Evolutionary conservation across 2,888 invertebrate genomes (phyloP), one percentile per base, ranked within the genome.

Genomic region (Epistrophe eligans): DNA sequence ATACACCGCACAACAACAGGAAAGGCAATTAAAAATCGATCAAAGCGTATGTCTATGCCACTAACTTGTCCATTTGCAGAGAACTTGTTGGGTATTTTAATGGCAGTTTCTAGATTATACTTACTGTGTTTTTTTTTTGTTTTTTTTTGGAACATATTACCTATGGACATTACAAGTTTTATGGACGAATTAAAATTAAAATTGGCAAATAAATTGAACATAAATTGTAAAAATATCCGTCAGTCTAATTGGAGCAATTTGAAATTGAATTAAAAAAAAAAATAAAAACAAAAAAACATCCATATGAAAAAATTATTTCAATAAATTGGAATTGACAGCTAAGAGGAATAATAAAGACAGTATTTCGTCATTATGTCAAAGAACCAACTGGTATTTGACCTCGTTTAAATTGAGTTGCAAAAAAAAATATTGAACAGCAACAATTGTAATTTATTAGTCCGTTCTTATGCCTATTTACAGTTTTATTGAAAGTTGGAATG

Each of bases 11-110:
- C 77, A 85, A 85, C 70, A 81, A 81, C 84, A 85, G 84, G 84
- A 81, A 85, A 85, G 84, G 84, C 84, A 85, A 85, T 85, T 85
- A 85, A 85, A 85, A 77, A 85, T 77, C 84, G 80, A 85, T 85
- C 84, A 77, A 85, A 81, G 77, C 77, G 84, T 85, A 81, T 85
- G 84, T 85, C 62, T 64, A 62, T 85, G 84, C 77, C 81, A 85
- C 73, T 77, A 77, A 70, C 73, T 74, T 85, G 84, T 81, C 84
- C 77, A 77, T 77, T 73, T 38, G 81, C 32, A 77, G 73, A 77
- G 73, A 77, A 80, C 67, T 77, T 77, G 84, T 74, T 81, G 70
- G 32, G 15, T 45, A 45, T 40, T 85, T 80, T 80, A 72, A 80
- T 80, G 84, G 66, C 48, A 84, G 58, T 76, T 72, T 76, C 40